Evolutionary conservation across 2,888 invertebrate species (phyloP), one percentile per base, ranked within the genome.

Genomic region (Idaea dimidiata): DNA sequence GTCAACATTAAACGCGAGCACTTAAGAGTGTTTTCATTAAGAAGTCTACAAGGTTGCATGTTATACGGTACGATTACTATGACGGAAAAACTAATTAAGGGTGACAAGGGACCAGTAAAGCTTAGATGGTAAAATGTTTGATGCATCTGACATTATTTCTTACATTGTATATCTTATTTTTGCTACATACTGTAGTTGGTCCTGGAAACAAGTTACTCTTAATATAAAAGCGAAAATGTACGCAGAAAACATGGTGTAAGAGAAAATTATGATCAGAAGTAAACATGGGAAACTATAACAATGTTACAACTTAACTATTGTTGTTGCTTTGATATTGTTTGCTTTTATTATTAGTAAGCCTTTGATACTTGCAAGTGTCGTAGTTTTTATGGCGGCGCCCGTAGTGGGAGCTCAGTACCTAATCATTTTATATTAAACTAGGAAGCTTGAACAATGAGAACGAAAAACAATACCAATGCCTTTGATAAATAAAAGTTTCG

Each of bases 11-110:
- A 90, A 86, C 84, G 84, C 82, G 68, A 83, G 83, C 83, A 86
- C 88, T 90, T 87, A 83, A 83, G 82, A 87, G 85, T 83, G 81
- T 88, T 89, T 89, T 91, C 88, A 90, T 91, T 90, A 89, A 82
- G 82, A 79, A 79, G 80, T 69, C 77, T 80, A 86, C 85, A 87
- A 87, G 84, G 87, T 88, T 89, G 88, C 87, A 89, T 89, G 87
- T 84, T 87, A 80, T 84, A 83, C 81, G 79, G 80, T 81, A 57
- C 81, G 83, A 86, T 89, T 88, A 84, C 87, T 86, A 77, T 80
- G 74, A 76, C 82, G 80, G 84, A 86, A 87, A 87, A 88, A 86
- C 89, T 89, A 90, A 90, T 89, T 88, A 87, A 79, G 80, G 82
- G 75, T 83, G 84, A 86, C 87, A 82, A 77, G 74, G 77, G 74